Evolutionary conservation across 2,797 vertebrate species (phyloP), one percentile per base, ranked within the genome.

Genomic region (Danio aesculapii): DNA sequence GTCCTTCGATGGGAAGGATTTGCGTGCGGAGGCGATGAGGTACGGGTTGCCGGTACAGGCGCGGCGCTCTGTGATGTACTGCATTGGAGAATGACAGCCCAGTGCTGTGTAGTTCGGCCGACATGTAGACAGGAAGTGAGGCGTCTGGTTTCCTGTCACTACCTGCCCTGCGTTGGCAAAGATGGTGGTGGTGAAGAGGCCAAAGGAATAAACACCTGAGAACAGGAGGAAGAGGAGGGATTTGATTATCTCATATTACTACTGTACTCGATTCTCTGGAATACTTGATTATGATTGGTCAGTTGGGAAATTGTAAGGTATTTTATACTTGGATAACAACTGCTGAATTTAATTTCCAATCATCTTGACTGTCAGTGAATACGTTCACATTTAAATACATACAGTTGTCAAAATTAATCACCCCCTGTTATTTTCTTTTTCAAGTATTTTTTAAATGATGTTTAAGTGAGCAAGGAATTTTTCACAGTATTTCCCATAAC

Each of bases 161-260:
- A 97, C 96, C 86, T 98, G 97, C n/a, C 97, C 96, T 0, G 96
- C 96, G 8, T 97, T 97, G 83, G 96, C 97, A 30, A 97, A 98
- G 88, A 98, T 98, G 84, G 95, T 96, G 47, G 97, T 98, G 82
- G 95, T 94, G 87, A 98, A 96, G 69, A 98, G 96, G 74, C 97
- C 97, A 0, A 98, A 98, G 53, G 96, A 96, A 88, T 97, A 97
- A 46, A 97, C 96, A 2, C 97, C 97, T 98, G 85, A 66, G 44
- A 72, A 66, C 1, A 39, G 41, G 49, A 58, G 6, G 50, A 72
- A 17, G 17, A 66, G 44, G 21, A 13, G n/a, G 4, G 30, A 12
- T 49, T 53, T 53, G 30, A 53, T 53, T 53, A 13, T 53, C 30
- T 30, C 30, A 30, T 30, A 3, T 30, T 30, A 30, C 30, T 30